Evolutionary conservation across 2,888 invertebrate species (phyloP).

Genomic region (Anthophora plumipes): DNA sequence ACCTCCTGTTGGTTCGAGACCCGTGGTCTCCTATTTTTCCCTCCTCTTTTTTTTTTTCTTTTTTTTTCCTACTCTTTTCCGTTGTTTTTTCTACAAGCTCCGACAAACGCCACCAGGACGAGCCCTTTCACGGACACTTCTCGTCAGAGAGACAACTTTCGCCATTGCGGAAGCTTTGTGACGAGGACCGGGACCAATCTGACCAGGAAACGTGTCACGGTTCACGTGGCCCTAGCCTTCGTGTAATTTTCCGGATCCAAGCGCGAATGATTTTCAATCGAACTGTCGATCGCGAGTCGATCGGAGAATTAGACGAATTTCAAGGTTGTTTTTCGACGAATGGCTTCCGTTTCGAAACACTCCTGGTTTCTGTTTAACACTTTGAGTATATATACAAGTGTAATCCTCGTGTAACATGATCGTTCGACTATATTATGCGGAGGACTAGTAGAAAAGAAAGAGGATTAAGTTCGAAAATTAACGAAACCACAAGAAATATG

Average conservation of each 20-base stretch:
- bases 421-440: too few relatives aligned
- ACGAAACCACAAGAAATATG: too few relatives aligned
- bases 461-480: too few relatives aligned
- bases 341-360: too few relatives aligned
- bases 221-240: background rate
- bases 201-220: conserved; percentile 3
- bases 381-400: too few relatives aligned
- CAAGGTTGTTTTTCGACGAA: too few relatives aligned
- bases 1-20: conserved; percentile 17
- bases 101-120: background rate
- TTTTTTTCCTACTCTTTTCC: too few relatives aligned
- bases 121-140: conserved; percentile 6
- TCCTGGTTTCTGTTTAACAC: too few relatives aligned
- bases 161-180: conserved; percentile 4
- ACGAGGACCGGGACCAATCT: background rate
- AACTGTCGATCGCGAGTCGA: background rate
- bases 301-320: too few relatives aligned
- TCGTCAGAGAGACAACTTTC: conserved; percentile 10
- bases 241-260: background rate
- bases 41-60: too few relatives aligned
- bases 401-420: too few relatives aligned
- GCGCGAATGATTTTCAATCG: background rate
- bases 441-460: too few relatives aligned
- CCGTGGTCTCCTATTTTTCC: background rate
- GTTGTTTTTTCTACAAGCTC: conserved; percentile 6